Evolutionary conservation across 2,888 invertebrate genomes (phyloP).

Genomic region (Eurytoma adleriae): DNA sequence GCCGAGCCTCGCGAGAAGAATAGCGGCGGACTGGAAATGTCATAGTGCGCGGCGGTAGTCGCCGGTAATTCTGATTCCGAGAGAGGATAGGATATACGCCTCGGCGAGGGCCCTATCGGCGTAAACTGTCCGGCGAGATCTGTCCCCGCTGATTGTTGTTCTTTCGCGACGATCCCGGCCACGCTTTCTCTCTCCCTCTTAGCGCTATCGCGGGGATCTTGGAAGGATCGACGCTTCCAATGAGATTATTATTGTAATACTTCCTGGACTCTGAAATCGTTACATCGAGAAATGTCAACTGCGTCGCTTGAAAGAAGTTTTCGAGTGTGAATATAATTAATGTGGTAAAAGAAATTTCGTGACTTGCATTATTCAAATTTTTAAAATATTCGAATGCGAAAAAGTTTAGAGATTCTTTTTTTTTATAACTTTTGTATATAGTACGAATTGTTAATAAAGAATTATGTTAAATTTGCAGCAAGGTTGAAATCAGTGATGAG

Average conservation of each 20-base stretch:
- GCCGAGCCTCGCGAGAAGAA: slow-evolving; percentile 46
- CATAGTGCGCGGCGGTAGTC: slow-evolving; percentile 60
- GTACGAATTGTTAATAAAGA: background rate
- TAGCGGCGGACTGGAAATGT: slow-evolving; percentile 67
- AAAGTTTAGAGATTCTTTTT: no score
- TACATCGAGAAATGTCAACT: background rate
- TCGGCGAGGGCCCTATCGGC: background rate
- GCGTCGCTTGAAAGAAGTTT: slow-evolving; percentile 5
- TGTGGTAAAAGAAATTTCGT: no score
- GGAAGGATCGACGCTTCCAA: slow-evolving; percentile 10
- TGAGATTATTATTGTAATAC: slow-evolving; percentile 32
- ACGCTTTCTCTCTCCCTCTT: background rate
- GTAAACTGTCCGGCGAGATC: background rate
- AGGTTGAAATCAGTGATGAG: no score
- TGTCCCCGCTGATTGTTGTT: background rate
- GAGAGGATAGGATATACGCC: background rate
- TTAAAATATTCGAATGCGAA: no score
- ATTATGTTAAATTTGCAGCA: background rate
- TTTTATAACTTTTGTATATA: no score
- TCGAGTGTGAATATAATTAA: no score
- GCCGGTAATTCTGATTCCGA: slow-evolving; percentile 52
- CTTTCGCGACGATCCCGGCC: background rate
- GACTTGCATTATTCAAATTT: no score
- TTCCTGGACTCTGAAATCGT: slow-evolving; percentile 12
- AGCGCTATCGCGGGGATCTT: background rate